phyloP scores from a whole-genome alignment of 1,140 invertebrate species.

The Muscidifurax raptorellus region DNA sequence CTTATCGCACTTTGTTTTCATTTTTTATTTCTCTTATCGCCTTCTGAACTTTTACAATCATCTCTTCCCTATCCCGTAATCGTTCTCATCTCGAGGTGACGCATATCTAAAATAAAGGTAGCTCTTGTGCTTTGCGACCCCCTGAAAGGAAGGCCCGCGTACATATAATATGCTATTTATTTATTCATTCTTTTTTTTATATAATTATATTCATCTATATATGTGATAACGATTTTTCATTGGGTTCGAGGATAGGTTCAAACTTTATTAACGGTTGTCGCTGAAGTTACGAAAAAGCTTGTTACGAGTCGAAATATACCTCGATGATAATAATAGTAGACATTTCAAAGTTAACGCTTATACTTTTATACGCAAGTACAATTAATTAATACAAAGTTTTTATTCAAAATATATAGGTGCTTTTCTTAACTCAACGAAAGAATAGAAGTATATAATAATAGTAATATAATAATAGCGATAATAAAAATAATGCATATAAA shows the following conservation, averaged over 20 bases:
- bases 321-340: slow-evolving; percentile 18
- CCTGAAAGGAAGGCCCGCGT: slow-evolving; percentile 27
- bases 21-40: slow-evolving; percentile 20
- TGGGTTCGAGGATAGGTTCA: slow-evolving; percentile 17
- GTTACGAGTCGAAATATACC: slow-evolving; percentile 13
- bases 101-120: slow-evolving; percentile 50
- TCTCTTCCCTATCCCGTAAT: not conserved
- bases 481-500: not conserved
- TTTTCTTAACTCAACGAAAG: not conserved
- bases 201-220: slow-evolving; percentile 56
- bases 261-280: slow-evolving; percentile 26
- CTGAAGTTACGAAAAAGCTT: slow-evolving; percentile 18
- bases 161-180: slow-evolving; percentile 46
- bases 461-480: not conserved
- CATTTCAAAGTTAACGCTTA: slow-evolving; percentile 38
- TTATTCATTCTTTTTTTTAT: slow-evolving; percentile 35
- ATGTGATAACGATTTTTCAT: slow-evolving; percentile 52
- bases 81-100: slow-evolving; percentile 31
- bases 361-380: not conserved
- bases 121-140: slow-evolving; percentile 44
- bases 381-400: not conserved
- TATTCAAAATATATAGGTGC: slow-evolving; percentile 2
- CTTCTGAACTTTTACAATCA: not conserved
- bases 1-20: slow-evolving; percentile 50
- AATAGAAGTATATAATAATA: not conserved